A percentile compares a stretch with the other conserved stretches of the same genome.
Conservation (phyloP, 2,888 invertebrate species). For the Hylaea fasciaria region DNA sequence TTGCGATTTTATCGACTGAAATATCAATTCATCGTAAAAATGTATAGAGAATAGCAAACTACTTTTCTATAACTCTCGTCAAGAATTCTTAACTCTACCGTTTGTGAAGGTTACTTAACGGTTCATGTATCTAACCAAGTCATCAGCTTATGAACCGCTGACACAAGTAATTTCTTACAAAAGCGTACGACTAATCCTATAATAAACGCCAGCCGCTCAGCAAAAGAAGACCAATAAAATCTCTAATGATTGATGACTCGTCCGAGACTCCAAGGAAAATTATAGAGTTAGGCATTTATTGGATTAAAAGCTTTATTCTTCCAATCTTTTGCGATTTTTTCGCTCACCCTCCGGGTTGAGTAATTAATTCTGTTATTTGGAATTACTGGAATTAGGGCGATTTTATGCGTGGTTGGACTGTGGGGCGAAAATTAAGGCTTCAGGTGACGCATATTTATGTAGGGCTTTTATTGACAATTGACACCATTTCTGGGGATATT, state of each 20-base stretch:
- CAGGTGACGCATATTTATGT: slow-evolving; percentile 17
- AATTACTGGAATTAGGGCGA: slow-evolving; percentile 56
- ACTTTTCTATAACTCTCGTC: too few species aligned
- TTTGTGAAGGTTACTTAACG: too few species aligned
- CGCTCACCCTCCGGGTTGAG: slow-evolving; percentile 50
- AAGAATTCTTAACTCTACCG: too few species aligned
- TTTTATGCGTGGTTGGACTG: slow-evolving; percentile 54
- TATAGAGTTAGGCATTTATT: slow-evolving; percentile 66
- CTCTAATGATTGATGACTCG: slow-evolving; percentile 69
- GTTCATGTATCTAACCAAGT: too few species aligned
- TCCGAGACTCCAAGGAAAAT: slow-evolving; percentile 52
- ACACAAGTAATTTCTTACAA: slow-evolving; percentile 13
- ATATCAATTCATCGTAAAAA: too few species aligned
- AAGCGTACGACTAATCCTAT: slow-evolving; percentile 26
- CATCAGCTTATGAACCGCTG: too few species aligned
- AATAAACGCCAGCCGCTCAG: slow-evolving; percentile 33
- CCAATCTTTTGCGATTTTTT: slow-evolving; percentile 59
- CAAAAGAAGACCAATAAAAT: slow-evolving; percentile 51
- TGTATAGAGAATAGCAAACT: too few species aligned
- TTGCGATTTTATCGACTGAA: too few species aligned
- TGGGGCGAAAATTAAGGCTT: slow-evolving; percentile 46
- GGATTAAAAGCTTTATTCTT: slow-evolving; percentile 67
- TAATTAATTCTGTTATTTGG: slow-evolving; percentile 71
- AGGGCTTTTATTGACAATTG: background rate
- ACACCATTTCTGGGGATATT: background rate